Conservation (phyloP, 2,113 vertebrate species). For the Daubentonia madagascariensis region DNA sequence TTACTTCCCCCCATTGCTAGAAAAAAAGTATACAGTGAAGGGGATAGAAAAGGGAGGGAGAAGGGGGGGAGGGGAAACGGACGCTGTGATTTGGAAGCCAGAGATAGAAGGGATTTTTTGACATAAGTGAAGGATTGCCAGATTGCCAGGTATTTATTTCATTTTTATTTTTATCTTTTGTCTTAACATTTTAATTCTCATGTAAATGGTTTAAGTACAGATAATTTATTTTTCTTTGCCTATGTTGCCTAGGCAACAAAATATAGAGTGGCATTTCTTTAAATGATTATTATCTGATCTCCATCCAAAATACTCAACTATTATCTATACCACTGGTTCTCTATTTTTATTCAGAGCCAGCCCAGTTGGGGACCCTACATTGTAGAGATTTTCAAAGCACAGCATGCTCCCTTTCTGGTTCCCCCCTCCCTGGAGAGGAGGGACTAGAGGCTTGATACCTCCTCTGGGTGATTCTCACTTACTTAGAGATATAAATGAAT, state of each 20-base stretch:
- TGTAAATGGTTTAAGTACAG: not conserved
- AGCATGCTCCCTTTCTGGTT: not conserved
- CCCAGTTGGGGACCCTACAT: not conserved
- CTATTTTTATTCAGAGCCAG: not conserved
- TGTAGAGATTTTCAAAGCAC: not conserved
- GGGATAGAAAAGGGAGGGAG: not conserved
- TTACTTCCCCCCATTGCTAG: not conserved
- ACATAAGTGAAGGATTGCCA: not conserved
- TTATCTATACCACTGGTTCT: not conserved
- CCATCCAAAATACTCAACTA: not conserved
- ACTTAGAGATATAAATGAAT: not conserved
- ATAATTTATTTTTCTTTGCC: not conserved
- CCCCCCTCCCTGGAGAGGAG: not conserved
- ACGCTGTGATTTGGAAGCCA: not conserved
- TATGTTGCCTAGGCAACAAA: slow-evolving; percentile 42
- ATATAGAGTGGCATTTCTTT: not conserved
- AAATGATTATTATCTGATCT: not conserved
- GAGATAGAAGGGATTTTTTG: not conserved
- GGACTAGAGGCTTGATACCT: not conserved
- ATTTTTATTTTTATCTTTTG: not conserved
- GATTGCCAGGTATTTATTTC: not conserved
- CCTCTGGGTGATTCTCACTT: not conserved
- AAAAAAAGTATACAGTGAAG: not conserved
- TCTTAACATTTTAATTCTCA: slow-evolving; percentile 34
- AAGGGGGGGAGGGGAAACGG: not conserved